Percentiles rank a stretch among this genome's conserved stretches.
These are phyloP conservation scores for Cotesia chilonis DNA, from an alignment of 1,140 invertebrate genomes.

Conservation along the genomic window DNA sequence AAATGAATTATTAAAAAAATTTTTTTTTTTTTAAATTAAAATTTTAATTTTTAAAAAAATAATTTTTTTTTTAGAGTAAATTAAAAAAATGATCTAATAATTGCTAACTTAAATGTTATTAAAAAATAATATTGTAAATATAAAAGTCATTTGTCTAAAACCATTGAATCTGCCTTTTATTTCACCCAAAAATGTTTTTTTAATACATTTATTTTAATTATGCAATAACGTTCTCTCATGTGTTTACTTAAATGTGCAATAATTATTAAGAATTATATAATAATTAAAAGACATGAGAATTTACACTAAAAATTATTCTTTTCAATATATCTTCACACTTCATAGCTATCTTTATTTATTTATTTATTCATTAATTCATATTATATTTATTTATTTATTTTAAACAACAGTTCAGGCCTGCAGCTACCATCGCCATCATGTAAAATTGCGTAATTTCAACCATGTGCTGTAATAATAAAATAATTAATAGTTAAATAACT, in stretches of 20 bases:
- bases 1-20: too few species aligned
- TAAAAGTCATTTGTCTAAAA: conserved; percentile 26
- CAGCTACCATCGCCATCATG: conserved; percentile 38
- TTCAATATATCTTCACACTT: conserved; percentile 5
- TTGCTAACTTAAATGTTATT: too few species aligned
- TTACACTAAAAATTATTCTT: conserved; percentile 47
- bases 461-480: conserved; percentile 26
- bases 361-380: too few species aligned
- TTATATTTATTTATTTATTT: conserved; percentile 7
- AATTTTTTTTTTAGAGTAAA: too few species aligned
- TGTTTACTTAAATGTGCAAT: conserved; percentile 47
- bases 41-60: too few species aligned
- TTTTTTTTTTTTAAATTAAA: too few species aligned
- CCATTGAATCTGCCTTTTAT: conserved; percentile 36
- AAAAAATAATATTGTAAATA: not conserved
- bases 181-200: conserved; percentile 32
- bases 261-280: conserved; percentile 47
- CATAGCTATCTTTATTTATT: too few species aligned
- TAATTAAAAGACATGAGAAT: conserved; percentile 42
- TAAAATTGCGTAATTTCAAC: conserved; percentile 23
- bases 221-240: conserved; percentile 31
- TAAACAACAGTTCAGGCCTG: conserved; percentile 39
- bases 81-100: too few species aligned
- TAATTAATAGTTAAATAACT: conserved; percentile 25
- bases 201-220: conserved; percentile 34